phyloP scores from a whole-genome alignment of 1,140 invertebrate species.

The Pogonomyrmex barbatus region DNA sequence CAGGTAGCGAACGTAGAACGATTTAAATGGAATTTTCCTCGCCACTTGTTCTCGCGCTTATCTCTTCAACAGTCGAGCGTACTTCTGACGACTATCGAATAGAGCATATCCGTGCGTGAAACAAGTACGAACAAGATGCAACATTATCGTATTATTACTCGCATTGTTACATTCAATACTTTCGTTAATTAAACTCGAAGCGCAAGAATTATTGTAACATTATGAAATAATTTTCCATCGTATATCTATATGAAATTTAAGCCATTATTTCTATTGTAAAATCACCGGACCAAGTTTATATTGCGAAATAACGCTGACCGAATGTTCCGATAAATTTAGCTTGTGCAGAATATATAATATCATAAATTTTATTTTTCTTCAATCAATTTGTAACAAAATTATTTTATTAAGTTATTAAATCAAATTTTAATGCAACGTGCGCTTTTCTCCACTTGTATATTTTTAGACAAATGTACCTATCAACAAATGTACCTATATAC shows the following conservation, averaged over 20 bases:
- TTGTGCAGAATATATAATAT: neutral
- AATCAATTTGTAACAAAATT: slow-evolving; percentile 20
- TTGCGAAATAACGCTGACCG: neutral
- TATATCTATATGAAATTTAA: slow-evolving; percentile 3
- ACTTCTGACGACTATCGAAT: neutral
- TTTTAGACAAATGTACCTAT: no score
- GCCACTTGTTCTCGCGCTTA: neutral
- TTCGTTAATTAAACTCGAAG: slow-evolving; percentile 16
- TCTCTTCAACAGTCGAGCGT: neutral
- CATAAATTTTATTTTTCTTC: slow-evolving; percentile 37
- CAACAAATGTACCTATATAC: neutral
- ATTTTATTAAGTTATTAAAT: slow-evolving; percentile 44
- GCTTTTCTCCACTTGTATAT: neutral
- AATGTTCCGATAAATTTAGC: slow-evolving; percentile 1
- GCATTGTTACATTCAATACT: neutral
- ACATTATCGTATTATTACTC: neutral
- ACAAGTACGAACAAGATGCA: neutral
- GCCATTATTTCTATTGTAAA: slow-evolving; percentile 19
- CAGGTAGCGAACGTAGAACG: neutral
- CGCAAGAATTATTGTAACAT: slow-evolving; percentile 15
- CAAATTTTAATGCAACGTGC: neutral
- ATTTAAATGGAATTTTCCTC: slow-evolving; percentile 50
- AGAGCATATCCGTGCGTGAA: neutral
- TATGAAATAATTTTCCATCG: neutral
- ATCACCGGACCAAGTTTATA: neutral